A percentile compares a stretch with the other conserved stretches of the same genome.
Evolutionary conservation across 2,888 invertebrate genomes (phyloP).

Genomic region (Odontocerum albicorne): DNA sequence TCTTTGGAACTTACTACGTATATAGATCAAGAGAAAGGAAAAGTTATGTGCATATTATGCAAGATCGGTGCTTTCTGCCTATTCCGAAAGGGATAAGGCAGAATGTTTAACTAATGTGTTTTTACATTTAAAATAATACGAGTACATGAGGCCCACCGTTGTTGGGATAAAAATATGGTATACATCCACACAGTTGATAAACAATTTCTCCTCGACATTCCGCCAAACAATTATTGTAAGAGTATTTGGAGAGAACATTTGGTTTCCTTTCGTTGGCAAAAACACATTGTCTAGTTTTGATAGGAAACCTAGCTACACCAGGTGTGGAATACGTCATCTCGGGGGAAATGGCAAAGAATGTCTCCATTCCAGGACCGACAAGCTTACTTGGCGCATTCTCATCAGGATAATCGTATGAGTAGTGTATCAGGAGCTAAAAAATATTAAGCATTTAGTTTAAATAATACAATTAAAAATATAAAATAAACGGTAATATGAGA

Average conservation of each 20-base stretch:
- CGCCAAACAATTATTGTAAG: conserved; percentile 67
- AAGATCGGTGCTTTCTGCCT: no score
- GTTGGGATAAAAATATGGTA: conserved; percentile 59
- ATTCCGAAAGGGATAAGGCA: no score
- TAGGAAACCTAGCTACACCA: conserved; percentile 53
- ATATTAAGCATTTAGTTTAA: no score
- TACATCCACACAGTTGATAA: conserved; percentile 58
- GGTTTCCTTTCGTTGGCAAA: conserved; percentile 55
- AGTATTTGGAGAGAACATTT: conserved; percentile 47
- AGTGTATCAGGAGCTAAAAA: conserved; percentile 62
- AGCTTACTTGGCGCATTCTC: conserved; percentile 62
- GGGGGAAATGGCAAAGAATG: conserved; percentile 64
- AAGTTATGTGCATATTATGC: no score
- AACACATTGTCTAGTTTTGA: conserved; percentile 59
- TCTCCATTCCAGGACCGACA: conserved; percentile 58
- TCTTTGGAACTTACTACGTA: no score
- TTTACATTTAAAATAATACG: no score
- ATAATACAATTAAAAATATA: no score
- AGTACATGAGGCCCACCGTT: no score
- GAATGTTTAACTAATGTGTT: no score
- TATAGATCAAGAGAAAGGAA: no score
- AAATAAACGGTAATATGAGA: conserved; percentile 15
- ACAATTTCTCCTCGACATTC: conserved; percentile 57
- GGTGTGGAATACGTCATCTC: conserved; percentile 64
- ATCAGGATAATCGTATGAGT: conserved; percentile 65